Evolutionary conservation across 1,140 invertebrate species (phyloP), one percentile per base, ranked within the genome.

Genomic region (Bombus haemorrhoidalis): DNA sequence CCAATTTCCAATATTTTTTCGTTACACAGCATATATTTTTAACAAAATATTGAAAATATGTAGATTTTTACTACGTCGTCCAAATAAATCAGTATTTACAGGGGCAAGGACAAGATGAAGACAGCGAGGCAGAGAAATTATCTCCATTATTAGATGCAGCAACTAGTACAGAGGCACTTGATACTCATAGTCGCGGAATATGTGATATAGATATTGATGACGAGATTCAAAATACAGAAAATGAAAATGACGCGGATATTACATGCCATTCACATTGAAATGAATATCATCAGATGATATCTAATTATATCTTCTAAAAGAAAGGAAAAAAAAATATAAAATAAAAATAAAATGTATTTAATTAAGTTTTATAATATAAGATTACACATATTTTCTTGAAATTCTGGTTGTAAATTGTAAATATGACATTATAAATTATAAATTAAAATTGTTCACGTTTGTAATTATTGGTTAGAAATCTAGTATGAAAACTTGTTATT

Each of bases 41-140:
- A 68, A 78, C 13, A 76, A 62, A 57, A 25, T 73, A 83, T 66
- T 28, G 28, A 13, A 77, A 32, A n/a, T 76, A 32, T 43, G 18
- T 22, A 53, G 59, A 66, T 76, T 75, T 41, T 41, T 76, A 86
- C 18, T 89, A 88, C 37, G 77, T 87, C 53, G 81, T 86, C 18
- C 72, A 86, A 66, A 59, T 86, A 32, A 41, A 82, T 83, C 4
- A 47, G 37, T 77, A 59, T 90, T 90, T 87, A 78, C 57, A 94
- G 93, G 87, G 89, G 0, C 93, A 96, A 86, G 95, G 95, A 62
- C 95, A 96, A 77, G 97, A 97, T 92, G 97, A 97, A 89, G 97
- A 98, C 91, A 98, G 97, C 90, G 97, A 98, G 93, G 97, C 97
- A 41, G 97, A 98, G 93, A 97, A 98, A 91, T 93, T 98, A 37